A percentile compares a stretch with the other conserved stretches of the same genome.
These are phyloP conservation scores for Grammomys surdaster DNA, from an alignment of 2,113 vertebrate genomes.

Conservation along the genomic window DNA sequence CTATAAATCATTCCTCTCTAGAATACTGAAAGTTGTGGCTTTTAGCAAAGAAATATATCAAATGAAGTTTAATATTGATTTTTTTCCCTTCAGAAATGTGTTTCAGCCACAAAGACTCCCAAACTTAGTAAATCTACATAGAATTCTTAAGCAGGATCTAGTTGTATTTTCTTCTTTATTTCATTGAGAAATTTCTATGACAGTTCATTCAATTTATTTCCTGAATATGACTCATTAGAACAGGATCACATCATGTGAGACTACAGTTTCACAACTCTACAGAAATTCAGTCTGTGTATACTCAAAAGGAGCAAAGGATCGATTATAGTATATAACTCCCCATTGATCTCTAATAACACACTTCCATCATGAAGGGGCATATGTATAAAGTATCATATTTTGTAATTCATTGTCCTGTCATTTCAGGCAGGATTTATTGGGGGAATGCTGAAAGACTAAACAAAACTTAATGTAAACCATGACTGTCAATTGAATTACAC, in stretches of 20 bases:
- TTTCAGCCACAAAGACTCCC: slow-evolving; percentile 56
- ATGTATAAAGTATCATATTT: background rate
- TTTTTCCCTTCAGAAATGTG: slow-evolving; percentile 46
- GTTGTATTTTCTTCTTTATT: slow-evolving; percentile 22
- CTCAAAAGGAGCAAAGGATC: background rate
- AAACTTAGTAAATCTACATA: slow-evolving; percentile 48
- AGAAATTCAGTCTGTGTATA: background rate
- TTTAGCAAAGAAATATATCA: slow-evolving; percentile 80
- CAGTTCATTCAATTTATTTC: slow-evolving; percentile 65
- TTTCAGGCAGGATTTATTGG: background rate
- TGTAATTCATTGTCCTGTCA: background rate
- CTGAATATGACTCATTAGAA: slow-evolving; percentile 45
- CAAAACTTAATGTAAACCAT: background rate
- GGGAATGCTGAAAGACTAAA: background rate
- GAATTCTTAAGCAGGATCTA: slow-evolving; percentile 48
- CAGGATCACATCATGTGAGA: background rate
- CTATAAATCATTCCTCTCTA: slow-evolving; percentile 72
- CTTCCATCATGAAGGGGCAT: background rate
- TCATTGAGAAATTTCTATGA: slow-evolving; percentile 66
- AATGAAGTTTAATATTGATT: slow-evolving; percentile 76
- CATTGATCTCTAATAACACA: background rate
- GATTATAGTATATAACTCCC: background rate
- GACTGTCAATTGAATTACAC: background rate
- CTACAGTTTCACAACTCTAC: slow-evolving; percentile 7
- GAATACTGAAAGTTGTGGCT: slow-evolving; percentile 64